phyloP scores from a whole-genome alignment of 2,797 vertebrate species.

The Smutsia gigantea region DNA sequence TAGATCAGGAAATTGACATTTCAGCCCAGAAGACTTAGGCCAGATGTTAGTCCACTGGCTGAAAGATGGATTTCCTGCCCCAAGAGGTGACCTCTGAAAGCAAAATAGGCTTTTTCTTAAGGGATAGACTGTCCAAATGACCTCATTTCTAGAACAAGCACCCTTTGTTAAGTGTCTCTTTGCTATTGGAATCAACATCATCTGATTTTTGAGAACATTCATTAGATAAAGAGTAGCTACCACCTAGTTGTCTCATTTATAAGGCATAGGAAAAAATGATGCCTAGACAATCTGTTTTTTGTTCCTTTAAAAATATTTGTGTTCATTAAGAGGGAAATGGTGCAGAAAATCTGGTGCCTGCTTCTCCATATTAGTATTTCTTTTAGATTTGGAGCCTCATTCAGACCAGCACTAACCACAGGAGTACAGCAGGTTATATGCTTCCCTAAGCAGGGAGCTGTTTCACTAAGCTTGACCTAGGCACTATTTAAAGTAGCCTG shows the following conservation, averaged over 20 bases:
- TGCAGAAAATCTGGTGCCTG: slow-evolving; percentile 53
- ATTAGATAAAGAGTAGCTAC: slow-evolving; percentile 65
- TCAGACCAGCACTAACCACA: neutral
- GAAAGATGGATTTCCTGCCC: slow-evolving; percentile 81
- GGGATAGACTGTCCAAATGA: slow-evolving; percentile 73
- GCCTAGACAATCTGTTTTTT: neutral
- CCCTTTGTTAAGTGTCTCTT: slow-evolving; percentile 75
- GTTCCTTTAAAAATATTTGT: neutral
- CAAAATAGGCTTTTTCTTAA: slow-evolving; percentile 81
- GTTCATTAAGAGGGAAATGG: slow-evolving; percentile 44
- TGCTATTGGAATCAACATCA: slow-evolving; percentile 76
- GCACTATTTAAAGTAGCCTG: slow-evolving; percentile 58
- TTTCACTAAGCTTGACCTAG: slow-evolving; percentile 29
- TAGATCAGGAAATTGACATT: slow-evolving; percentile 80
- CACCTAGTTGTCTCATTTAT: slow-evolving; percentile 65
- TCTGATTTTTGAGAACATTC: slow-evolving; percentile 77
- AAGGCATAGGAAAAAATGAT: neutral
- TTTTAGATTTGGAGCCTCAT: slow-evolving; percentile 21
- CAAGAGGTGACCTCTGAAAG: slow-evolving; percentile 78
- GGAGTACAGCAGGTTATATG: neutral
- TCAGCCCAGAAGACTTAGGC: slow-evolving; percentile 71
- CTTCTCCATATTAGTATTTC: slow-evolving; percentile 5
- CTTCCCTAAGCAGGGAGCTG: neutral
- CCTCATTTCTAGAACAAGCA: slow-evolving; percentile 81
- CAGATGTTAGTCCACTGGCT: slow-evolving; percentile 80